These are phyloP conservation scores for Cynopterus sphinx DNA, from an alignment of 2,797 vertebrate species.

Conservation along the genomic window DNA sequence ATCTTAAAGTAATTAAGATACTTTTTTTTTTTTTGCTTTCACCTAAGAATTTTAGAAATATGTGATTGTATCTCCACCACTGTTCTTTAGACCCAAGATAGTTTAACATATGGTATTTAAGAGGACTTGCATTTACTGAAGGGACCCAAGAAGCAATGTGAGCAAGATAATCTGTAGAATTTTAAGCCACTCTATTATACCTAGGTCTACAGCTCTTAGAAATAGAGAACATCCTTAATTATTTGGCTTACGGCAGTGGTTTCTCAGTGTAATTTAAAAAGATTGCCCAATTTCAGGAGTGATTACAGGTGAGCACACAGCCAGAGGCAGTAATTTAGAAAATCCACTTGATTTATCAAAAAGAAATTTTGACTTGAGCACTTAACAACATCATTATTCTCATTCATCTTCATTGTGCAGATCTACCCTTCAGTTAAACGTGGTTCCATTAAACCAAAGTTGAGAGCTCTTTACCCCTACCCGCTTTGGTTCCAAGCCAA, in stretches of 20 bases:
- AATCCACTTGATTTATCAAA: neutral
- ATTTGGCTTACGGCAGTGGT: constrained; percentile 27
- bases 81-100: neutral
- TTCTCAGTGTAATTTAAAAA: constrained; percentile 40
- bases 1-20: neutral
- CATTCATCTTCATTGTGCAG: constrained; percentile 3
- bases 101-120: constrained; percentile 4
- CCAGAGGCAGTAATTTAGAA: neutral
- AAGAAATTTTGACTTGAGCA: constrained; percentile 46
- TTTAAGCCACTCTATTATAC: neutral
- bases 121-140: constrained; percentile 30
- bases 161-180: neutral
- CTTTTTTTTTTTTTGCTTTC: constrained; percentile 12
- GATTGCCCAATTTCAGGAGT: neutral
- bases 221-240: constrained; percentile 4
- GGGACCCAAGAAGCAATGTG: neutral
- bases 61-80: neutral
- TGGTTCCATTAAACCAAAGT: neutral
- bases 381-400: neutral
- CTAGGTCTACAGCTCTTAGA: constrained; percentile 5
- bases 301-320: neutral
- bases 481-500: neutral
- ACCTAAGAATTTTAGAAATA: constrained; percentile 30
- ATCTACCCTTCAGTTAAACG: constrained; percentile 15
- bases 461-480: neutral